phyloP scores from a whole-genome alignment of 2,113 vertebrate genomes.

The Oncorhynchus kisutch region DNA sequence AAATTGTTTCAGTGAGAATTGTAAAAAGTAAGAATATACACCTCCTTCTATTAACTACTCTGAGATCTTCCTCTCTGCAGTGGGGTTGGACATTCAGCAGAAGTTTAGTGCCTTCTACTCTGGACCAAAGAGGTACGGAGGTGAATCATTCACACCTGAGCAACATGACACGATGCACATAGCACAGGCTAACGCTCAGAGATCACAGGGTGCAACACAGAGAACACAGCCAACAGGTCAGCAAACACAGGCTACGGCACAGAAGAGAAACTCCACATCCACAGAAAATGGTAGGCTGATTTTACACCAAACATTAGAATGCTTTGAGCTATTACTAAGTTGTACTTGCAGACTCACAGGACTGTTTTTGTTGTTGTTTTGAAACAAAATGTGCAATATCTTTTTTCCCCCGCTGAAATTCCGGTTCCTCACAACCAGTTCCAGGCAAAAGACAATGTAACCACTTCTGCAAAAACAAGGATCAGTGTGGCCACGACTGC shows the following conservation, averaged over 20 bases:
- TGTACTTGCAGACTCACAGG: too few species aligned
- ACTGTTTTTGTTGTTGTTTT: too few species aligned
- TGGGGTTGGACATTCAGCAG: conserved; percentile 89
- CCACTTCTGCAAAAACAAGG: conserved; percentile 94
- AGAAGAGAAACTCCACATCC: conserved; percentile 8
- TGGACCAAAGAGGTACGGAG: conserved; percentile 57
- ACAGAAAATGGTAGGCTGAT: conserved; percentile 33
- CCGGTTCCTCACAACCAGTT: conserved; percentile 53
- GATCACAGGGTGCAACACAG: conserved; percentile 7
- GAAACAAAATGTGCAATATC: neutral
- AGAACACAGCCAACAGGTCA: conserved; percentile 4
- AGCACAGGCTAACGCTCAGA: neutral
- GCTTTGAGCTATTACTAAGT: too few species aligned
- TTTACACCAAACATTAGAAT: neutral
- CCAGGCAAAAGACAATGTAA: conserved; percentile 83
- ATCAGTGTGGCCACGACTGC: conserved; percentile 89
- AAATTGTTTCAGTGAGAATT: neutral
- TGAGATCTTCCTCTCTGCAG: conserved; percentile 63
- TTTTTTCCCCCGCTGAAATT: conserved; percentile 17
- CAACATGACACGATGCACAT: conserved; percentile 7
- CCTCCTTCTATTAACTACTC: neutral
- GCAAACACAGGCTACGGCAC: conserved; percentile 22
- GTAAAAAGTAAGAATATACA: neutral
- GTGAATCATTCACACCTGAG: conserved; percentile 47
- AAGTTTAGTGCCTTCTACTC: conserved; percentile 80